Conservation (phyloP, 2,797 vertebrate species). For the Eulemur mongoz region DNA sequence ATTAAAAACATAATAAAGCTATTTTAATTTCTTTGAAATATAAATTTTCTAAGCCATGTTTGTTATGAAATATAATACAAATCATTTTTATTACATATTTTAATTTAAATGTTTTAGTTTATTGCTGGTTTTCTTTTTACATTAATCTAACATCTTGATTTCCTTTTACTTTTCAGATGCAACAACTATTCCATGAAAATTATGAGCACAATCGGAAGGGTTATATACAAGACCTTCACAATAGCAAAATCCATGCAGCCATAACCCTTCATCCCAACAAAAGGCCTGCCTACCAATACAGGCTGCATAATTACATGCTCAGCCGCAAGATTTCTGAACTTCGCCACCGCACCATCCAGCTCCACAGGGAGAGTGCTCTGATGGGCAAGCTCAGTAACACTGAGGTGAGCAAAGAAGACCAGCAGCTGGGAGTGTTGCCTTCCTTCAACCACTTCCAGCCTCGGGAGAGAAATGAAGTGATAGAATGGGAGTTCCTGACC, state of each 20-base stretch:
- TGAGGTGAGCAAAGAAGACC: conserved; percentile 93
- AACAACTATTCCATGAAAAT: conserved; percentile 99
- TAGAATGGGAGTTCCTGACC: conserved; percentile 98
- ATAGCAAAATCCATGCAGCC: conserved; percentile 97
- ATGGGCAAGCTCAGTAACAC: conserved; percentile 95
- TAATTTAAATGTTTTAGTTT: not conserved
- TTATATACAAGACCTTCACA: conserved; percentile 97
- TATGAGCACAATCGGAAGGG: conserved; percentile 99
- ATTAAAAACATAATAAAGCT: not conserved
- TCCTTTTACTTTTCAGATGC: conserved; percentile 91
- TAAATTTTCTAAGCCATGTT: not conserved
- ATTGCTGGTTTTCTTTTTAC: not conserved
- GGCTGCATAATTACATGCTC: conserved; percentile 98
- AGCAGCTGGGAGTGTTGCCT: conserved; percentile 94
- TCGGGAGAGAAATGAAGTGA: conserved; percentile 92
- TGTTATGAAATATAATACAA: not conserved
- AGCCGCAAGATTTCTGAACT: conserved; percentile 97
- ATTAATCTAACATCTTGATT: conserved; percentile 31
- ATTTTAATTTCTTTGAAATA: not conserved
- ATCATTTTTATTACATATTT: not conserved
- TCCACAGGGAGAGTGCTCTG: conserved; percentile 96
- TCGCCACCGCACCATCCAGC: conserved; percentile 94
- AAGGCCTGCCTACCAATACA: conserved; percentile 97
- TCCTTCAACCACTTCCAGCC: conserved; percentile 98
- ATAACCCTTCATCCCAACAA: conserved; percentile 99